A percentile compares a stretch with the other conserved stretches of the same genome.
phyloP scores from a whole-genome alignment of 2,888 invertebrate species.

The Drosophila austrosaltans region DNA sequence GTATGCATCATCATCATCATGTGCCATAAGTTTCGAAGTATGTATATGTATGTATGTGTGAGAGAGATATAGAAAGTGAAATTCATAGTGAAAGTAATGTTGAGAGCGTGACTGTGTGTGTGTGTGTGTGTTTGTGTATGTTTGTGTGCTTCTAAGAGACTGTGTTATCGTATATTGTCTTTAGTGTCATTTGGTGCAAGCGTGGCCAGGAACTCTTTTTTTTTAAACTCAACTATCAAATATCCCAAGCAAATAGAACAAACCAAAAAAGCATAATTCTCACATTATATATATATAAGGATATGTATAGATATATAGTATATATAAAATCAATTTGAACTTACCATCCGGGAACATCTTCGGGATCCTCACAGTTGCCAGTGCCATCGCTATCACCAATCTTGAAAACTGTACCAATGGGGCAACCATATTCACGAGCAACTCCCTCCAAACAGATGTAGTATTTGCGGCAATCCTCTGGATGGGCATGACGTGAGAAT shows the following conservation, averaged over 20 bases:
- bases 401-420: conserved; percentile 97
- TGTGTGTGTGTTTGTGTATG: conserved; percentile 39
- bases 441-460: conserved; percentile 96
- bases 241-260: conserved; percentile 53
- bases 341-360: conserved; percentile 98
- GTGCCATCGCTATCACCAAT: conserved; percentile 95
- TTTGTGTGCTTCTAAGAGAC: not conserved
- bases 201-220: conserved; percentile 39
- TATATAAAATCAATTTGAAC: conserved; percentile 79
- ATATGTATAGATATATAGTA: not conserved
- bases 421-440: conserved; percentile 97
- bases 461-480: conserved; percentile 97
- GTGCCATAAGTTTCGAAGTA: conserved; percentile 8
- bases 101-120: conserved; percentile 50
- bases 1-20: conserved; percentile 25
- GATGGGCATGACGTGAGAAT: conserved; percentile 97
- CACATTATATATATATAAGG: conserved; percentile 34
- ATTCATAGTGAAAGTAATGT: conserved; percentile 25
- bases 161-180: not conserved
- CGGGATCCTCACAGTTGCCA: conserved; percentile 97
- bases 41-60: conserved; percentile 68
- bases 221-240: conserved; percentile 37
- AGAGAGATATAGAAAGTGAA: conserved; percentile 27
- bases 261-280: conserved; percentile 42
- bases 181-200: conserved; percentile 47